phyloP scores from a whole-genome alignment of 1,140 invertebrate species.

The Polypedilum vanderplanki region DNA sequence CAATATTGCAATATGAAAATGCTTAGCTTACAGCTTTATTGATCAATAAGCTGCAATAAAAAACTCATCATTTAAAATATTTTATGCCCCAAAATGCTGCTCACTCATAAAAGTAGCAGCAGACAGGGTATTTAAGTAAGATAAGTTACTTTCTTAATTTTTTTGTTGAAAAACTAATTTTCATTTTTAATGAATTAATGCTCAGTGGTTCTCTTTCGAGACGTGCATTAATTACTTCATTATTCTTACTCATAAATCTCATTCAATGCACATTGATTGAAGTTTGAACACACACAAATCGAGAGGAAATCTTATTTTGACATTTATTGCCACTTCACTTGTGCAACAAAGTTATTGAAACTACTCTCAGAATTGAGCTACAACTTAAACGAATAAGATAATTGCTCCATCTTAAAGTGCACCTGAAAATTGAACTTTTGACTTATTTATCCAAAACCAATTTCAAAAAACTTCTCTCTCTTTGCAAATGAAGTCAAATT shows the following conservation, averaged over 20 bases:
- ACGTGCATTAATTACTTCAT: no score
- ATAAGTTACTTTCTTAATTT: neutral
- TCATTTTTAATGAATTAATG: neutral
- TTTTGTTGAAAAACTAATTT: constrained; percentile 1
- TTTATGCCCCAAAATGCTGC: neutral
- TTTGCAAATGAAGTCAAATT: no score
- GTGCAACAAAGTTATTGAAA: no score
- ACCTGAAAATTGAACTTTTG: constrained; percentile 15
- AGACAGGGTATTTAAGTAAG: neutral
- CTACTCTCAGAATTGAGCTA: neutral
- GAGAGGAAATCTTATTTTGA: neutral
- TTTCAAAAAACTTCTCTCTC: no score
- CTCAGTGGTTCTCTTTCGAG: no score
- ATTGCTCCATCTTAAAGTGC: constrained; percentile 13
- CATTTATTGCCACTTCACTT: neutral
- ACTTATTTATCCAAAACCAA: neutral
- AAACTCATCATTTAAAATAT: neutral
- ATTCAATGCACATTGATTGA: no score
- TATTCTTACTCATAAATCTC: no score
- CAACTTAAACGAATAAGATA: no score
- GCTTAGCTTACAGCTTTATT: constrained; percentile 25
- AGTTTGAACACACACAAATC: no score
- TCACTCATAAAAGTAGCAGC: neutral
- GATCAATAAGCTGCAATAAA: constrained; percentile 23
- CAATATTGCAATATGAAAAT: neutral